A percentile compares a stretch with the other conserved stretches of the same genome.
Evolutionary conservation across 2,888 invertebrate genomes (phyloP).

Genomic region (Dascillus cervinus): DNA sequence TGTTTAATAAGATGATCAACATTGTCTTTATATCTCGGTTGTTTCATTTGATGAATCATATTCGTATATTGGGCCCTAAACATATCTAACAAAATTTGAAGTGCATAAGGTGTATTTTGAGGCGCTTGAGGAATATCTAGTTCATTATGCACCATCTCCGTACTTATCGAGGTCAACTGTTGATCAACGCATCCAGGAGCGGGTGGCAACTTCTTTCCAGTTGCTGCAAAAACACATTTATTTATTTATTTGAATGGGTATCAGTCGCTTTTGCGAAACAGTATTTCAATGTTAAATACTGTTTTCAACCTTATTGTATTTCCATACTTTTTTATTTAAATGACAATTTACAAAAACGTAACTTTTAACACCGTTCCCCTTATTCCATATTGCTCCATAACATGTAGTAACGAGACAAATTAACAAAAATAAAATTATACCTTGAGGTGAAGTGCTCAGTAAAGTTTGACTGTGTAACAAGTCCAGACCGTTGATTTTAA

Average conservation of each 20-base stretch:
- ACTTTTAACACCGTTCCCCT: neutral
- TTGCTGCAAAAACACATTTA: slow-evolving; percentile 35
- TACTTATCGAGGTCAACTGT: slow-evolving; percentile 70
- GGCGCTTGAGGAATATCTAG: slow-evolving; percentile 74
- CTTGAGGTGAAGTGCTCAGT: slow-evolving; percentile 74
- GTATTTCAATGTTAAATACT: no score
- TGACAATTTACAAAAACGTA: neutral
- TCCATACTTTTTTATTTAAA: no score
- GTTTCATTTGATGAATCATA: slow-evolving; percentile 77
- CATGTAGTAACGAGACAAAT: neutral
- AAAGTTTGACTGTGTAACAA: slow-evolving; percentile 83
- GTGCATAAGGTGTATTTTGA: slow-evolving; percentile 71
- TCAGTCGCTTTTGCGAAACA: no score
- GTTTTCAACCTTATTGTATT: no score
- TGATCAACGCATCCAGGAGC: slow-evolving; percentile 91
- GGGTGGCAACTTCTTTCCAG: slow-evolving; percentile 69
- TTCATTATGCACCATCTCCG: slow-evolving; percentile 67
- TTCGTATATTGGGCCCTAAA: slow-evolving; percentile 80
- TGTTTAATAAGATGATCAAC: slow-evolving; percentile 70
- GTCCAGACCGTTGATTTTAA: slow-evolving; percentile 81
- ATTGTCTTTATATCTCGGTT: slow-evolving; percentile 62
- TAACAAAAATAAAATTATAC: no score
- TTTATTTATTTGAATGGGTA: no score
- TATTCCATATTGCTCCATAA: neutral
- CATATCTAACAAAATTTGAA: slow-evolving; percentile 81